A percentile compares a stretch with the other conserved stretches of the same genome.
phyloP scores from a whole-genome alignment of 2,888 invertebrate genomes.

The Autographa gamma region DNA sequence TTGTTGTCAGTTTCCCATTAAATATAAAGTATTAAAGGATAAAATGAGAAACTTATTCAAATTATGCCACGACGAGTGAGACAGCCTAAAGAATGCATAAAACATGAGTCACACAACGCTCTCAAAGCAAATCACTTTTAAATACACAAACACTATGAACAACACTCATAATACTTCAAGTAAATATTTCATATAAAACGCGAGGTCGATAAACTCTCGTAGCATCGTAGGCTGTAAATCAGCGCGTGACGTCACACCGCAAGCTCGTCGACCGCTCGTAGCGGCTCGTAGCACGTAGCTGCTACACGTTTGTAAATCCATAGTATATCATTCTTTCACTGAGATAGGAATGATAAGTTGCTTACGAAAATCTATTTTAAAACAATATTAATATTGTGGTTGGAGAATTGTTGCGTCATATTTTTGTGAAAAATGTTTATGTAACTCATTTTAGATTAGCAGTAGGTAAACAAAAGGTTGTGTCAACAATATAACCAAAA shows the following conservation, averaged over 20 bases:
- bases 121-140: neutral
- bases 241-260: conserved; percentile 68
- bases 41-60: neutral
- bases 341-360: conserved; percentile 18
- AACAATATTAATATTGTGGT: neutral
- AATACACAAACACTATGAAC: conserved; percentile 4
- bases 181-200: conserved; percentile 40
- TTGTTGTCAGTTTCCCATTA: too few relatives aligned
- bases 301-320: conserved; percentile 46
- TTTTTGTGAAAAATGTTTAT: too few relatives aligned
- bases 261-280: conserved; percentile 55
- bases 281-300: conserved; percentile 60
- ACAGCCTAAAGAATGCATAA: neutral
- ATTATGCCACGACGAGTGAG: neutral
- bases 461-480: too few relatives aligned
- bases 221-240: conserved; percentile 70
- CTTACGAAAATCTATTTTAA: neutral
- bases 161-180: conserved; percentile 2
- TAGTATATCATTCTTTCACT: conserved; percentile 38
- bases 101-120: neutral
- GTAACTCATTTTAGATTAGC: too few relatives aligned
- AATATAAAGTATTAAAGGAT: neutral
- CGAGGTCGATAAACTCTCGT: conserved; percentile 66
- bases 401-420: neutral
- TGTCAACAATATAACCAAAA: too few relatives aligned